Conservation (phyloP, 1,140 invertebrate species). For the Agraylea sexmaculata region DNA sequence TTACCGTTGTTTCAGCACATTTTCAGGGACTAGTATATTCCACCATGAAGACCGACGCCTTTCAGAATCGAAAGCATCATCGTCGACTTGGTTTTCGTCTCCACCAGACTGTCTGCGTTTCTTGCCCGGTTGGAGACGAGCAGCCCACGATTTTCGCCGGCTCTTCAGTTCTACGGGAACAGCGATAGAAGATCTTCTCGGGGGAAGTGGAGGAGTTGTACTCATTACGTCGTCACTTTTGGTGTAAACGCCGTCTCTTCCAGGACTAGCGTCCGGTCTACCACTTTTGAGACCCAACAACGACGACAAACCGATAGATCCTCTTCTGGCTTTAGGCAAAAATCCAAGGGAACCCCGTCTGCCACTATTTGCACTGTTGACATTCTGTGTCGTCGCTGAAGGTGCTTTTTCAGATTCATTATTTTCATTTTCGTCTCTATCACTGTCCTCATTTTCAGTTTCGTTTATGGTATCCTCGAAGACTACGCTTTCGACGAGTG, state of each 20-base stretch:
- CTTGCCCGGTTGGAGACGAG: slow-evolving; percentile 33
- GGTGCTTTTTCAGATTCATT: slow-evolving; percentile 15
- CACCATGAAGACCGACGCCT: slow-evolving; percentile 74
- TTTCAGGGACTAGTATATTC: slow-evolving; percentile 70
- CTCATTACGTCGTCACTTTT: slow-evolving; percentile 31
- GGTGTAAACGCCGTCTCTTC: slow-evolving; percentile 25
- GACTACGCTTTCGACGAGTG: slow-evolving; percentile 27
- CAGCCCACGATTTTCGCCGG: slow-evolving; percentile 47
- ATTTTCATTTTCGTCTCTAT: slow-evolving; percentile 7
- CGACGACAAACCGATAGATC: slow-evolving; percentile 9
- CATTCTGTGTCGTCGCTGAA: slow-evolving; percentile 5
- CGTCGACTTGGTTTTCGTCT: slow-evolving; percentile 28
- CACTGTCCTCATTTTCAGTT: slow-evolving; percentile 16
- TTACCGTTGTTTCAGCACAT: slow-evolving; percentile 50
- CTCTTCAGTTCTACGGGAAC: slow-evolving; percentile 35
- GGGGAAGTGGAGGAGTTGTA: slow-evolving; percentile 14
- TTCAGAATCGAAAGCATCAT: slow-evolving; percentile 37
- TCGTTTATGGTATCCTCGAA: slow-evolving; percentile 30
- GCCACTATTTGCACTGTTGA: slow-evolving; percentile 5
- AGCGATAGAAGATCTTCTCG: slow-evolving; percentile 60
- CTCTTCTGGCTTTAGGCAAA: slow-evolving; percentile 14
- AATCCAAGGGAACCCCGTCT: slow-evolving; percentile 16
- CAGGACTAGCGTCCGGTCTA: slow-evolving; percentile 7
- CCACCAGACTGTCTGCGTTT: slow-evolving; percentile 36
- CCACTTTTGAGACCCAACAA: slow-evolving; percentile 13